Evolutionary conservation across 2,113 vertebrate species (phyloP).

Genomic region (Machaerirhynchus nigripectus): DNA sequence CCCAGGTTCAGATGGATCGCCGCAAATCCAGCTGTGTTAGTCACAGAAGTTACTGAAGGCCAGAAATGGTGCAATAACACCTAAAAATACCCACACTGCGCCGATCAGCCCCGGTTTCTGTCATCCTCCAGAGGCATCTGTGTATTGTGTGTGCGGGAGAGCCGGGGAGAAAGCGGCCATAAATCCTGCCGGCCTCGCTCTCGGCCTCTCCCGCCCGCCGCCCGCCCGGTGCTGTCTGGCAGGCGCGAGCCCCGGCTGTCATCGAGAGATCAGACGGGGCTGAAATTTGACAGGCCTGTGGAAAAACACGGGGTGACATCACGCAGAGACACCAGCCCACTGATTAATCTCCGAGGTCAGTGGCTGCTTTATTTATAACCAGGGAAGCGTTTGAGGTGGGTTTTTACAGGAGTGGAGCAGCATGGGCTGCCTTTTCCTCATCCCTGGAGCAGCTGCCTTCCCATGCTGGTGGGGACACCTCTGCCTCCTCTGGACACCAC

Average conservation of each 20-base stretch:
- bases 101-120: background rate
- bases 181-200: background rate
- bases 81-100: rapidly evolving
- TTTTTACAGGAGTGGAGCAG: background rate
- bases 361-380: constrained; percentile 23
- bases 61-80: background rate
- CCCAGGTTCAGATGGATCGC: rapidly evolving
- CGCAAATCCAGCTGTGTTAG: rapidly evolving
- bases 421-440: background rate
- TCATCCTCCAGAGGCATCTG: background rate
- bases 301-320: constrained; percentile 59
- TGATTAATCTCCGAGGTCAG: background rate
- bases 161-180: background rate
- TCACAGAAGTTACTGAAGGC: background rate
- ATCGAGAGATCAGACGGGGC: background rate
- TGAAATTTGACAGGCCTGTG: constrained; percentile 5
- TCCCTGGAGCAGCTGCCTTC: rapidly evolving
- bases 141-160: background rate
- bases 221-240: background rate
- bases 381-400: background rate
- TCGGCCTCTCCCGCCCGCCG: background rate
- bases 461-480: rapidly evolving
- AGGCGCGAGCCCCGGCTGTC: background rate
- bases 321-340: constrained; percentile 10
- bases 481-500: rapidly evolving